Evolutionary conservation across 1,140 invertebrate genomes (phyloP).

Genomic region (Thereuonema tuberculata): DNA sequence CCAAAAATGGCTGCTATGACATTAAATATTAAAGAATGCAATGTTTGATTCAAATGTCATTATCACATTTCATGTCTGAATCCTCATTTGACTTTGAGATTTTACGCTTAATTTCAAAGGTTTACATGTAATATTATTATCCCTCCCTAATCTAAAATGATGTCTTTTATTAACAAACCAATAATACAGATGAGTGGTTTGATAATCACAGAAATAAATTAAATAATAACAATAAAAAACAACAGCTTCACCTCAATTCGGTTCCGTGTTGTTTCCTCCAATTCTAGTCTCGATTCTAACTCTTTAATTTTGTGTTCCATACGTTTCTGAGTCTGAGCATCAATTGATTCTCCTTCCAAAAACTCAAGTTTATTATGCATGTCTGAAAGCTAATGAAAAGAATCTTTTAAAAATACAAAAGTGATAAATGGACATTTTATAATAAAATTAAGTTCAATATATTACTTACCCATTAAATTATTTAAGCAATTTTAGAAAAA

Average conservation of each 20-base stretch:
- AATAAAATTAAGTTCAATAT: constrained; percentile 1
- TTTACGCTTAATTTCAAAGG: too few relatives aligned
- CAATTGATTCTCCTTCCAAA: constrained; percentile 62
- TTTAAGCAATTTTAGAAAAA: not conserved
- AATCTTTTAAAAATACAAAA: constrained; percentile 12
- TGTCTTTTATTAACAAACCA: not conserved
- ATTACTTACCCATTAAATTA: too few relatives aligned
- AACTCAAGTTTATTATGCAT: constrained; percentile 56
- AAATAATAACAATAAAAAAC: constrained; percentile 4
- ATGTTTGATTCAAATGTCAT: too few relatives aligned
- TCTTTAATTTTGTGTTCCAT: constrained; percentile 71
- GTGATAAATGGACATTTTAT: too few relatives aligned
- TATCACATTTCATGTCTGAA: too few relatives aligned
- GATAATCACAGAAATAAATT: not conserved
- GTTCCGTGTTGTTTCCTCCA: constrained; percentile 69
- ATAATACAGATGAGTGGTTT: not conserved
- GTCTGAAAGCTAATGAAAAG: constrained; percentile 42
- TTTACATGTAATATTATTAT: too few relatives aligned
- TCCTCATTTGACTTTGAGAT: too few relatives aligned
- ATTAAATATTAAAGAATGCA: too few relatives aligned
- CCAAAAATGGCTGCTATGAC: too few relatives aligned
- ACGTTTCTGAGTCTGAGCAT: constrained; percentile 47
- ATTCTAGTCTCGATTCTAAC: constrained; percentile 71
- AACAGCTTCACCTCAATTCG: constrained; percentile 54
- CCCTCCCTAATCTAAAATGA: too few relatives aligned